Evolutionary conservation across 2,113 vertebrate genomes (phyloP).

Genomic region (Phyllopteryx taeniolatus): DNA sequence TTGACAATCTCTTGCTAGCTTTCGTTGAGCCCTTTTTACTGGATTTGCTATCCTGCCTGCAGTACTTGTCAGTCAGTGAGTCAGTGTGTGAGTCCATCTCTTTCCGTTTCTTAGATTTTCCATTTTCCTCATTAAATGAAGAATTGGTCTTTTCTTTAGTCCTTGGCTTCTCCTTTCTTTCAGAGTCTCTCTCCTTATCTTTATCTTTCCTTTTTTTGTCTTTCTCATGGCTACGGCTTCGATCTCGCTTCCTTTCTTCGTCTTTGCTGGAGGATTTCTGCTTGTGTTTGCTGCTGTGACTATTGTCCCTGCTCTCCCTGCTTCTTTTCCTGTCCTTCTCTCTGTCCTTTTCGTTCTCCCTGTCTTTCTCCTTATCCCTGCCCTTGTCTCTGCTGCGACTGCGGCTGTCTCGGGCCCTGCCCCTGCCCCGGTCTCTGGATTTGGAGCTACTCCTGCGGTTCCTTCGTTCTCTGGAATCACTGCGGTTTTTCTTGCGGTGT

Average conservation of each 20-base stretch:
- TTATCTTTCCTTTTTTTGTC: slow-evolving; percentile 90
- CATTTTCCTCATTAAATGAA: slow-evolving; percentile 77
- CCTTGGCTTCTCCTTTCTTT: slow-evolving; percentile 82
- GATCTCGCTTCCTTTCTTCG: slow-evolving; percentile 76
- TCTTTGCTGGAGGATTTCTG: slow-evolving; percentile 88
- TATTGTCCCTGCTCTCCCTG: slow-evolving; percentile 74
- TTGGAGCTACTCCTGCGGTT: slow-evolving; percentile 74
- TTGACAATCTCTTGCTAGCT: slow-evolving; percentile 85
- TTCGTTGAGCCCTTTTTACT: slow-evolving; percentile 84
- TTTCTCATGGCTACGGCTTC: slow-evolving; percentile 84
- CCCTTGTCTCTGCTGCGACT: slow-evolving; percentile 83
- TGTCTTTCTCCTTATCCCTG: slow-evolving; percentile 63
- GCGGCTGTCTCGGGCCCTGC: slow-evolving; percentile 74
- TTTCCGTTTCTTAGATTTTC: slow-evolving; percentile 87
- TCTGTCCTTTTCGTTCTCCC: slow-evolving; percentile 64
- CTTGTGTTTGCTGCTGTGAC: slow-evolving; percentile 82
- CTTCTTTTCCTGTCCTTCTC: slow-evolving; percentile 75
- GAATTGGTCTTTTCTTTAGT: slow-evolving; percentile 75
- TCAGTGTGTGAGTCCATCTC: slow-evolving; percentile 82
- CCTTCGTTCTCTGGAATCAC: slow-evolving; percentile 79
- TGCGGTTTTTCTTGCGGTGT: slow-evolving; percentile 76
- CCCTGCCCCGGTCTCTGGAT: slow-evolving; percentile 74
- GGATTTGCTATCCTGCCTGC: slow-evolving; percentile 84
- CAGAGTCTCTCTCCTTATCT: slow-evolving; percentile 78
- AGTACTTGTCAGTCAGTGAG: slow-evolving; percentile 79